Conservation (phyloP, 2,888 invertebrate genomes). For the Hirtodrosophila confusa region DNA sequence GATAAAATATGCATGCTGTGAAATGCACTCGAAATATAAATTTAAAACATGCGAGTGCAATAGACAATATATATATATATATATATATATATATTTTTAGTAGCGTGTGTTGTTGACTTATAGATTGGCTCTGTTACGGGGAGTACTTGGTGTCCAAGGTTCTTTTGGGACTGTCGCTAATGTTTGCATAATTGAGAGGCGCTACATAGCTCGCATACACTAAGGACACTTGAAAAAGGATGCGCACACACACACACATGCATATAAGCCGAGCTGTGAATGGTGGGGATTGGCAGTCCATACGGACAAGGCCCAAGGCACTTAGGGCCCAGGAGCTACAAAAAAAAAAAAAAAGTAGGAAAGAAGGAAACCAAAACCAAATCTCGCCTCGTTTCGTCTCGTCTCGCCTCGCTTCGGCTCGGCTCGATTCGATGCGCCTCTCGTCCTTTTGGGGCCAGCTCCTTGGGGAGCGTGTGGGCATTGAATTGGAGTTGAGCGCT, state of each 20-base stretch:
- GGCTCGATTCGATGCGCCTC: slow-evolving; percentile 12
- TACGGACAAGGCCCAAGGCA: slow-evolving; percentile 31
- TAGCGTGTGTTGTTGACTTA: slow-evolving; percentile 2
- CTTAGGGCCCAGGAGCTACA: slow-evolving; percentile 33
- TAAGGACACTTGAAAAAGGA: slow-evolving; percentile 54
- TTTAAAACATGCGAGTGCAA: too few relatives aligned
- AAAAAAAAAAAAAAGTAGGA: background rate
- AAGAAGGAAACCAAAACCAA: slow-evolving; percentile 25
- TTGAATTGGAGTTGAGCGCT: slow-evolving; percentile 31
- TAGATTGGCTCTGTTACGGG: slow-evolving; percentile 25
- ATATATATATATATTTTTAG: too few relatives aligned
- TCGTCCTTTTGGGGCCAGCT: slow-evolving; percentile 31
- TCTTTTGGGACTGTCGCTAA: slow-evolving; percentile 54
- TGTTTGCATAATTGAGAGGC: slow-evolving; percentile 59
- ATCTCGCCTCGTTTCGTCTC: slow-evolving; percentile 11
- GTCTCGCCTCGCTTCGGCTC: slow-evolving; percentile 10
- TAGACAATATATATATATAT: too few relatives aligned
- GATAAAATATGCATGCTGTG: too few relatives aligned
- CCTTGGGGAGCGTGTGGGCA: slow-evolving; percentile 29
- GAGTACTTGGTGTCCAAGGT: slow-evolving; percentile 28
- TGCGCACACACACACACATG: slow-evolving; percentile 20
- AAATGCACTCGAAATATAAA: too few relatives aligned
- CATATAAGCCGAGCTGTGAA: background rate
- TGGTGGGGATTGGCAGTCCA: slow-evolving; percentile 10
- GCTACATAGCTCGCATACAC: slow-evolving; percentile 39